Evolutionary conservation across 2,888 invertebrate species (phyloP).

Genomic region (Rhopalosiphum nymphaeae): DNA sequence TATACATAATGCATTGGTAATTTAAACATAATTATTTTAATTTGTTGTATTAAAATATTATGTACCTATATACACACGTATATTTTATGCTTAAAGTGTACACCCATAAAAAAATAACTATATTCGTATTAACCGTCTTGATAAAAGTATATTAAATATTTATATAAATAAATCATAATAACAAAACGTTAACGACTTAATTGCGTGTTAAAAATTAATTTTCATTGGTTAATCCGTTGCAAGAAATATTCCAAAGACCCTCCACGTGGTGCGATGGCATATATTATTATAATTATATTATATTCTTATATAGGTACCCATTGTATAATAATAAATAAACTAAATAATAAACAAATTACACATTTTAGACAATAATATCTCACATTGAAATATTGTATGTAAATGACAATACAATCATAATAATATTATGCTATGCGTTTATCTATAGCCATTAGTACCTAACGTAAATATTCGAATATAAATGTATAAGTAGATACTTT

Average conservation of each 20-base stretch:
- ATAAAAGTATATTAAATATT: not conserved
- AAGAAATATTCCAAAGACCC: not conserved
- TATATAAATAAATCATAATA: constrained; percentile 38
- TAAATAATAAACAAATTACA: not conserved
- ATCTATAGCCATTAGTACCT: not conserved
- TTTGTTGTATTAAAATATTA: not conserved
- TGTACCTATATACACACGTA: not conserved
- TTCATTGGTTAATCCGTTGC: not conserved
- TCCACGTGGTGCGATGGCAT: not conserved
- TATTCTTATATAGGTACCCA: too few relatives aligned
- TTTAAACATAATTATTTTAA: not conserved
- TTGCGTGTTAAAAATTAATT: constrained; percentile 42
- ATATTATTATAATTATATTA: not conserved
- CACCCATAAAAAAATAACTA: not conserved
- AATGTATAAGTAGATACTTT: not conserved
- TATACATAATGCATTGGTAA: not conserved
- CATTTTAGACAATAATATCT: not conserved
- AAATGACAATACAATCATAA: not conserved
- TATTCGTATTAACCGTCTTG: not conserved
- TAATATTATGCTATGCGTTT: not conserved
- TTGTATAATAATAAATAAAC: not conserved
- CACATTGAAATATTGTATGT: not conserved
- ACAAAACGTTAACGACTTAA: constrained; percentile 37
- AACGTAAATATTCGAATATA: not conserved
- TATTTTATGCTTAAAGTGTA: not conserved